A percentile compares a stretch with the other conserved stretches of the same genome.
Evolutionary conservation across 92 coral and sea anemone species (phyloP).

Genomic region (Umimayanthus chanpuru): DNA sequence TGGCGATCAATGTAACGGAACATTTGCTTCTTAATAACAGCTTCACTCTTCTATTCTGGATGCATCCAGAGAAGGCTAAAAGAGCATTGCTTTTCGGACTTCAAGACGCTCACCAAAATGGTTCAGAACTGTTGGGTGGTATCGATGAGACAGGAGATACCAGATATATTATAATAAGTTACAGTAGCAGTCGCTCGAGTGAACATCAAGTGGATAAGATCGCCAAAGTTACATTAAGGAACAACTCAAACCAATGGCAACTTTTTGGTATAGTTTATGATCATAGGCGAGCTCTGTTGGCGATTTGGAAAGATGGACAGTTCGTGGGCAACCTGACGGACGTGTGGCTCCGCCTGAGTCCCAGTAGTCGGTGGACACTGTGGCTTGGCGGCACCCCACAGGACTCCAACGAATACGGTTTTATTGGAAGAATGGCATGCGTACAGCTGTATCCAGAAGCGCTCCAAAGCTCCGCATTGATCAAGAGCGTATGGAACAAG

Average conservation of each 20-base stretch:
- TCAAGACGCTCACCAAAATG: neutral
- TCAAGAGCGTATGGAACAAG: constrained; percentile 22
- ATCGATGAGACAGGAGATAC: neutral
- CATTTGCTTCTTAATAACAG: neutral
- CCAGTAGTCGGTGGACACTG: neutral
- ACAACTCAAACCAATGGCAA: constrained; percentile 5
- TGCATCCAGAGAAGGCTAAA: neutral
- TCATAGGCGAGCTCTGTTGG: neutral
- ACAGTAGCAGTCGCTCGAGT: neutral
- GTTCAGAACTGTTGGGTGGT: neutral
- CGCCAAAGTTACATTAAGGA: neutral
- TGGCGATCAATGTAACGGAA: neutral
- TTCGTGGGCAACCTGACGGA: constrained; percentile 1
- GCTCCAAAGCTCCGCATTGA: neutral
- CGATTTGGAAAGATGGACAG: constrained; percentile 8
- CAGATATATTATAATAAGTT: neutral
- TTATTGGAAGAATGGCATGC: constrained; percentile 14
- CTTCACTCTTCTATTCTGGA: neutral
- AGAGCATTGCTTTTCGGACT: neutral
- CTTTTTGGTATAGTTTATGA: constrained; percentile 14
- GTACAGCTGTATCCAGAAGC: constrained; percentile 2
- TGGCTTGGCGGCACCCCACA: neutral
- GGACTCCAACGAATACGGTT: neutral
- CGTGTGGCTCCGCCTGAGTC: neutral
- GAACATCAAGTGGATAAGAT: neutral